These are phyloP conservation scores for Bombus turneri DNA, from an alignment of 1,140 invertebrate genomes.

Conservation along the genomic window DNA sequence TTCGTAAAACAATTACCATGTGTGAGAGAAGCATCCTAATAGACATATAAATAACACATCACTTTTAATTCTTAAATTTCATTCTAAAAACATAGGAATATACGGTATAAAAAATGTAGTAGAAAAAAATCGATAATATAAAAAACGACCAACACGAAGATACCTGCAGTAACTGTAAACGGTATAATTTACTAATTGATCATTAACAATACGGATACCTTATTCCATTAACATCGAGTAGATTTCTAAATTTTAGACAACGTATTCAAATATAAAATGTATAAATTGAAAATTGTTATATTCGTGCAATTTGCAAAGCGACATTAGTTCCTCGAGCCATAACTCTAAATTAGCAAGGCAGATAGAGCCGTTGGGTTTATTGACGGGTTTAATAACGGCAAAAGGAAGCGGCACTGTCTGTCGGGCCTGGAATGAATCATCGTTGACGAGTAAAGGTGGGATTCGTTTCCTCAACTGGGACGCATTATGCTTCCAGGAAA, in stretches of 20 bases:
- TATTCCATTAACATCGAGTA: not conserved
- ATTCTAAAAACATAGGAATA: too few relatives aligned
- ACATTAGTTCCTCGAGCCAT: not conserved
- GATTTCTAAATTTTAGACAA: not conserved
- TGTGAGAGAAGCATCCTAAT: too few relatives aligned
- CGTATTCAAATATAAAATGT: not conserved
- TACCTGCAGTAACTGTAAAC: too few relatives aligned
- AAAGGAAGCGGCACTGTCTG: slow-evolving; percentile 37
- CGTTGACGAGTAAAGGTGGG: slow-evolving; percentile 49
- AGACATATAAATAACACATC: too few relatives aligned
- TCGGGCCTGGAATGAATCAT: slow-evolving; percentile 56
- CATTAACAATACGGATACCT: too few relatives aligned
- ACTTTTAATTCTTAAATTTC: too few relatives aligned
- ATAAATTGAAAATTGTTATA: too few relatives aligned
- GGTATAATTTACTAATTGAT: too few relatives aligned
- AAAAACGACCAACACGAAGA: too few relatives aligned
- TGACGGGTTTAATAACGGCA: slow-evolving; percentile 25
- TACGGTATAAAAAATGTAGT: too few relatives aligned
- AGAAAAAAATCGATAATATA: too few relatives aligned
- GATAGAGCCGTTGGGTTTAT: slow-evolving; percentile 20
- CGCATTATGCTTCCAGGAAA: slow-evolving; percentile 54
- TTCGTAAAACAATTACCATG: too few relatives aligned
- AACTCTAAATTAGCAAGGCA: not conserved
- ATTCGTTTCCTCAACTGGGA: slow-evolving; percentile 56
- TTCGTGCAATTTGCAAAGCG: not conserved